Evolutionary conservation across 2,113 vertebrate genomes (phyloP).

Genomic region (Octodon degus): DNA sequence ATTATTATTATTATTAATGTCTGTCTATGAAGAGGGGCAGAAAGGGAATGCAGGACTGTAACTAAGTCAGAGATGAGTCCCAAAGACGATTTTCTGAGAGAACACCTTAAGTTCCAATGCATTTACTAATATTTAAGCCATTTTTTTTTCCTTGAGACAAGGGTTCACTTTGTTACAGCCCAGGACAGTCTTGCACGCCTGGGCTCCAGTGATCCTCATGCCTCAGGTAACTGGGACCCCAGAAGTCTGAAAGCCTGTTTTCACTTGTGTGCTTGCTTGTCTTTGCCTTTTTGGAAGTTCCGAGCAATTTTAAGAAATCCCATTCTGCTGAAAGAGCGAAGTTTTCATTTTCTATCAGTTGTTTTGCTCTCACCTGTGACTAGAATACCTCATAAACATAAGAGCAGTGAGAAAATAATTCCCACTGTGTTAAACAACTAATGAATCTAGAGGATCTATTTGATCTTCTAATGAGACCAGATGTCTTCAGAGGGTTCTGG

Average conservation of each 20-base stretch:
- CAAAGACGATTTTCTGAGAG: not conserved
- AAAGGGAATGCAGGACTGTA: not conserved
- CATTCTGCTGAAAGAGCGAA: not conserved
- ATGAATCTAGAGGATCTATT: conserved; percentile 55
- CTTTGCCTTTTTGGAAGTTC: not conserved
- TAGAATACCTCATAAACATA: not conserved
- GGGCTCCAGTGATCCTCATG: not conserved
- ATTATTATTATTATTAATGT: no score
- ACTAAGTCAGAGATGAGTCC: not conserved
- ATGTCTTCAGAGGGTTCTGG: conserved; percentile 70
- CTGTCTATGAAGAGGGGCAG: not conserved
- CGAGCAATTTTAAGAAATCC: not conserved
- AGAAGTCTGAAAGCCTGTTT: not conserved
- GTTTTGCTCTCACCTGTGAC: not conserved
- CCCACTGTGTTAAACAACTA: conserved; percentile 65
- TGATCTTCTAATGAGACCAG: conserved; percentile 73
- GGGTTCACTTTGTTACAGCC: not conserved
- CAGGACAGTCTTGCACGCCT: not conserved
- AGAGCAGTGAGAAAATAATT: conserved; percentile 37
- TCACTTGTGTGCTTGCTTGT: not conserved
- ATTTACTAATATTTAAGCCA: not conserved
- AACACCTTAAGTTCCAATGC: not conserved
- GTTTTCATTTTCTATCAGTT: not conserved
- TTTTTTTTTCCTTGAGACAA: not conserved
- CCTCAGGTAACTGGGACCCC: not conserved